These are phyloP conservation scores for Caenorhabditis sp. DNA, from an alignment of 2,888 invertebrate genomes.

Conservation along the genomic window DNA sequence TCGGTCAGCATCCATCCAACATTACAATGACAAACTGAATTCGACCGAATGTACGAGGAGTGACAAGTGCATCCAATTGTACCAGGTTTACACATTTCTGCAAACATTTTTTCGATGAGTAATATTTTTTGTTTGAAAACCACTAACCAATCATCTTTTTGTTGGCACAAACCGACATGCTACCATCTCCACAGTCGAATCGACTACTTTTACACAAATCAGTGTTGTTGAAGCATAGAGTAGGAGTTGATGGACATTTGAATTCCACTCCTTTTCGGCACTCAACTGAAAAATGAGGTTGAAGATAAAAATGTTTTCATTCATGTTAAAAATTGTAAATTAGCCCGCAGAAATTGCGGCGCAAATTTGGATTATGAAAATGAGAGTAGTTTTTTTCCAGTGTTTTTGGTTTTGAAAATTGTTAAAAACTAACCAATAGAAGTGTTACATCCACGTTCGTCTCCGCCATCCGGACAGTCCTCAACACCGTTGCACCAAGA, in stretches of 20 bases:
- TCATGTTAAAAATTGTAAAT: too few relatives aligned
- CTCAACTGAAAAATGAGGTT: constrained; percentile 1
- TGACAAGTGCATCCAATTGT: constrained; percentile 46
- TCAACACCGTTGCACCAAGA: constrained; percentile 48
- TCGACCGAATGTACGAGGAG: constrained; percentile 31
- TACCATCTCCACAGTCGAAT: constrained; percentile 46
- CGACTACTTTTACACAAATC: constrained; percentile 50
- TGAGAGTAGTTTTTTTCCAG: too few relatives aligned
- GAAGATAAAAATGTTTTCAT: too few relatives aligned
- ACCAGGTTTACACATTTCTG: constrained; percentile 33
- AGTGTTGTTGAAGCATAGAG: constrained; percentile 48
- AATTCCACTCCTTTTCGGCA: constrained; percentile 54
- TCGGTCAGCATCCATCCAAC: constrained; percentile 33
- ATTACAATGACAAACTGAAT: constrained; percentile 45
- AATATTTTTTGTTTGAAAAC: not conserved
- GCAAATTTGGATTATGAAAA: too few relatives aligned
- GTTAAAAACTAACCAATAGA: constrained; percentile 5
- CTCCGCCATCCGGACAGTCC: constrained; percentile 54
- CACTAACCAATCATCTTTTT: constrained; percentile 11
- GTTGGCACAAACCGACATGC: constrained; percentile 25
- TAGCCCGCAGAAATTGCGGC: too few relatives aligned
- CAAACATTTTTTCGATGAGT: not conserved
- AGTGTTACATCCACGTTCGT: constrained; percentile 41
- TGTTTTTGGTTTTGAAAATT: not conserved
- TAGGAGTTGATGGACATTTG: constrained; percentile 54